Percentiles rank a stretch among this genome's conserved stretches.
These are phyloP conservation scores for Magallana ariakensis DNA, from an alignment of 1,140 invertebrate genomes.

Conservation along the genomic window DNA sequence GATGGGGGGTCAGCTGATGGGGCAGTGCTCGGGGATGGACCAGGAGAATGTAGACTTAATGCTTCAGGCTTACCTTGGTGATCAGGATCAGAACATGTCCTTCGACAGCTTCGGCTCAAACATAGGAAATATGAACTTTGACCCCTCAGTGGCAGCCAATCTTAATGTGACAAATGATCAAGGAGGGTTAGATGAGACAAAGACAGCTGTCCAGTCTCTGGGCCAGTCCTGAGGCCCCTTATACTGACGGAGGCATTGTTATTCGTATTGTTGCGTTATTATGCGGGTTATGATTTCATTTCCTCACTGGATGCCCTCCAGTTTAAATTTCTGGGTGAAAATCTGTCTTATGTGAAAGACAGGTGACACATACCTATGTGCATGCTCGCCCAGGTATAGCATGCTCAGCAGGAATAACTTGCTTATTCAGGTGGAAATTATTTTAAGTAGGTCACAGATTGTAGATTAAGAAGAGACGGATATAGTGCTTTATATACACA, in stretches of 20 bases:
- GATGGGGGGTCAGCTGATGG: conserved; percentile 46
- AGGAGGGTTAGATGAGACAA: neutral
- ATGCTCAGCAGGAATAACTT: neutral
- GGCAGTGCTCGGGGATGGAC: conserved; percentile 13
- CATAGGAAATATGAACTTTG: conserved; percentile 54
- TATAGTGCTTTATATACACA: neutral
- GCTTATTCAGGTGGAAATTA: neutral
- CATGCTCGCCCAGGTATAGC: neutral
- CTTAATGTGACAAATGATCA: conserved; percentile 41
- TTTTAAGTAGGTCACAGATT: neutral
- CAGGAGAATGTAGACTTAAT: conserved; percentile 39
- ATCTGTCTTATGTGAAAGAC: neutral
- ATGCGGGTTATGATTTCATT: conserved; percentile 18
- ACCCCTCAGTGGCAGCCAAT: conserved; percentile 55
- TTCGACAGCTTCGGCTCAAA: conserved; percentile 55
- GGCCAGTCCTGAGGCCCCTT: neutral
- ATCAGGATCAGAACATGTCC: conserved; percentile 53
- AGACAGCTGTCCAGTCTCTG: conserved; percentile 6
- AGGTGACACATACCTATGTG: neutral
- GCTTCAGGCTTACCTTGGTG: conserved; percentile 59
- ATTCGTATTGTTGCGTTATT: neutral
- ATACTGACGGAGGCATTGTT: neutral
- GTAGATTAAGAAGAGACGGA: too few species aligned
- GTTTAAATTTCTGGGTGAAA: neutral
- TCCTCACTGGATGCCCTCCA: neutral